Evolutionary conservation across 2,888 invertebrate species (phyloP), one percentile per base, ranked within the genome.

Genomic region (Acleris literana): DNA sequence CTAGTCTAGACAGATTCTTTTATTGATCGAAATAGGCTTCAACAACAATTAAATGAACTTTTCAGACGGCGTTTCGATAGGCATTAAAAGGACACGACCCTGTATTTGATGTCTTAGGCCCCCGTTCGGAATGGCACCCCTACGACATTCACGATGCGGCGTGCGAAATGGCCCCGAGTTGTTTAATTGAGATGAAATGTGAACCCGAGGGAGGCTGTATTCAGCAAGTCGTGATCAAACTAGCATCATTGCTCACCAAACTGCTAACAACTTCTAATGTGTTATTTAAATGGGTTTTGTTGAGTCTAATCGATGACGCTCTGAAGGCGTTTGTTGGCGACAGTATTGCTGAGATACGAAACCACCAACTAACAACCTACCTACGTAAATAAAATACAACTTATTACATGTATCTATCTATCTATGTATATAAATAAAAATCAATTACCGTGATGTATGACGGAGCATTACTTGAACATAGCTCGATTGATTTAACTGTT

Each of bases 141-240:
- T 56, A 57, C 46, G 22, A 46, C 25, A 20, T 49, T 57, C n/a
- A 20, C 57, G 57, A n/a, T 57, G 46, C 46, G 20, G 55, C n/a
- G 55, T 43, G 59, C 63, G 66, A 60, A 70, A 74, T 73, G 74
- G 74, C 74, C 76, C 73, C 71, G 78, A 83, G 75, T 80, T 76
- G 81, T 80, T 80, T 80, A 84, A 86, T 84, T 83, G 81, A 82
- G 85, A 84, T 82, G 85, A 84, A 86, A 81, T 76, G 72, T 74
- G 68, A 69, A 61, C 84, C 80, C 82, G 51, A n/a, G 82, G 75
- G 84, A 76, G 76, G 63, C 70, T 71, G 66, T 69, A 64, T 66
- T 56, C 68, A 70, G 63, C 75, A 77, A 77, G 74, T 79, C 76
- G 72, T 79, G 79, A 83, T 84, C 80, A 82, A 82, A 81, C 80